These are phyloP conservation scores for Microctenopoma lineatum DNA, from an alignment of 2,797 vertebrate species.

Conservation along the genomic window DNA sequence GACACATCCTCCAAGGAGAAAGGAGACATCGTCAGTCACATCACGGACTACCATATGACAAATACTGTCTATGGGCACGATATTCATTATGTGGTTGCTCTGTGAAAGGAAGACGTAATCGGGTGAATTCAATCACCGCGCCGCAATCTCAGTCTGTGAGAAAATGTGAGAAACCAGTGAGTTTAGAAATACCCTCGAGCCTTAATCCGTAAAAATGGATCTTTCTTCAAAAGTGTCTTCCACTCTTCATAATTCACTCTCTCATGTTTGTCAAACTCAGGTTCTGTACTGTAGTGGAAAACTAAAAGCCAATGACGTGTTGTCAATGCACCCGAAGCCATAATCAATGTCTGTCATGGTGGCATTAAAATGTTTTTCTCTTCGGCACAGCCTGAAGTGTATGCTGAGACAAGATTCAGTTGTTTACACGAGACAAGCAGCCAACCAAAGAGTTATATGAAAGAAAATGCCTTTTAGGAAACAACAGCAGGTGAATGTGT, in stretches of 20 bases:
- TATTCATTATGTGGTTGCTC: slow-evolving; percentile 39
- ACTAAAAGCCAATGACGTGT: slow-evolving; percentile 33
- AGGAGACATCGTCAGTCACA: slow-evolving; percentile 33
- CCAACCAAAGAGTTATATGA: slow-evolving; percentile 13
- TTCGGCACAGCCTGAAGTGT: slow-evolving; percentile 53
- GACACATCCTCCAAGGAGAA: slow-evolving; percentile 49
- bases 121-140: slow-evolving; percentile 24
- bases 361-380: slow-evolving; percentile 48
- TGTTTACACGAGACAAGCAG: slow-evolving; percentile 50
- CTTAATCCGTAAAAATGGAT: slow-evolving; percentile 67
- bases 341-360: slow-evolving; percentile 46
- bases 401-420: slow-evolving; percentile 19
- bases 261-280: neutral
- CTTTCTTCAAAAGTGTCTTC: slow-evolving; percentile 55
- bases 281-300: slow-evolving; percentile 45
- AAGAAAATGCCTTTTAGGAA: slow-evolving; percentile 16
- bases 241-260: slow-evolving; percentile 33
- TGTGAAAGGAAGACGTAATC: slow-evolving; percentile 52
- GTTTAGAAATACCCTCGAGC: slow-evolving; percentile 41
- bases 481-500: slow-evolving; percentile 26
- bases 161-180: slow-evolving; percentile 29
- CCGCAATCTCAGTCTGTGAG: slow-evolving; percentile 18
- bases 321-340: slow-evolving; percentile 58
- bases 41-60: slow-evolving; percentile 39
- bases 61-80: slow-evolving; percentile 42